Evolutionary conservation across 2,797 vertebrate genomes (phyloP).

Genomic region (Xenentodon cancila): DNA sequence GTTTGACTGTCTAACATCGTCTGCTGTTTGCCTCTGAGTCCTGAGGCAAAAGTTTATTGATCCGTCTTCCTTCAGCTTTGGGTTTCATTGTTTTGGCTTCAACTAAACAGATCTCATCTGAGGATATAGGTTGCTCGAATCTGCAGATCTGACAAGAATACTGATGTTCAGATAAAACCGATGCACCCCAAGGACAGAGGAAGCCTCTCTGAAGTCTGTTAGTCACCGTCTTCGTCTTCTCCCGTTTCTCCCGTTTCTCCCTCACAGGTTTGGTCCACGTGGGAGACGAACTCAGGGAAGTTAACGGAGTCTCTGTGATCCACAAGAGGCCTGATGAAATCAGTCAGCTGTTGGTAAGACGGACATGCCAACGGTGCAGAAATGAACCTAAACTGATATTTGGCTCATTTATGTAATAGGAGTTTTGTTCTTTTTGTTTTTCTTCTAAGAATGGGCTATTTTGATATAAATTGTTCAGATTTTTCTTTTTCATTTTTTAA

Average conservation of each 20-base stretch:
- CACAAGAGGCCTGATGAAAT: slow-evolving; percentile 96
- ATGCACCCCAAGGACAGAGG: background rate
- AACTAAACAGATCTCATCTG: slow-evolving; percentile 33
- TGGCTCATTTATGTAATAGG: too few species aligned
- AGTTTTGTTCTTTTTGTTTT: too few species aligned
- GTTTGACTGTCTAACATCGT: slow-evolving; percentile 14
- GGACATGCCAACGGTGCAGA: too few species aligned
- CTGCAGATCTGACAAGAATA: slow-evolving; percentile 29
- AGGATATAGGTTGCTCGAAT: background rate
- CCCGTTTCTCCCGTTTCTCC: background rate
- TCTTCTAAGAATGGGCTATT: too few species aligned
- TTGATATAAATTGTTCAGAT: too few species aligned
- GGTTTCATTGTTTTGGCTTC: slow-evolving; percentile 59
- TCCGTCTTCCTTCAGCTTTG: slow-evolving; percentile 31
- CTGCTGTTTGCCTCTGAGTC: background rate
- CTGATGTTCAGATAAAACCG: slow-evolving; percentile 19
- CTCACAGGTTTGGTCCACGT: slow-evolving; percentile 92
- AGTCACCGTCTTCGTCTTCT: too few species aligned
- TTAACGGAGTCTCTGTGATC: slow-evolving; percentile 91
- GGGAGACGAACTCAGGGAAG: slow-evolving; percentile 94
- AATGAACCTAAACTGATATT: too few species aligned
- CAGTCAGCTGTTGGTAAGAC: slow-evolving; percentile 93
- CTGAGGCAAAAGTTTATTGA: slow-evolving; percentile 33
- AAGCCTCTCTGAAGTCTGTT: too few species aligned
- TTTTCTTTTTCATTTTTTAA: too few species aligned